A percentile compares a stretch with the other conserved stretches of the same genome.
phyloP scores from a whole-genome alignment of 2,797 vertebrate species.

The Sphenodon punctatus region DNA sequence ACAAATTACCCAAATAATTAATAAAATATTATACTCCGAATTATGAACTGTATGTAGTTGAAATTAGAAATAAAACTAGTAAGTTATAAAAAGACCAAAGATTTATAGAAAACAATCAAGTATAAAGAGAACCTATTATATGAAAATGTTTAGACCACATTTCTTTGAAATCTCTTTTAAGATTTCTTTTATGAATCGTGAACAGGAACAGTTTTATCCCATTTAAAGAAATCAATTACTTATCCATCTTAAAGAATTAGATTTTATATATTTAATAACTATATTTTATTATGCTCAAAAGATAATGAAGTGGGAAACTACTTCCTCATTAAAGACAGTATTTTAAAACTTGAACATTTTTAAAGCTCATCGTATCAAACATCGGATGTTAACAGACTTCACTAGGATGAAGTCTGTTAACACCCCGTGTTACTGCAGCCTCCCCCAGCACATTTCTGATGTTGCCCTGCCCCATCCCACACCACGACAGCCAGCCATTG shows the following conservation, averaged over 20 bases:
- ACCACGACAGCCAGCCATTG: too few species aligned
- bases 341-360: neutral
- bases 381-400: too few species aligned
- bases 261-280: neutral
- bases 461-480: too few species aligned
- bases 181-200: too few species aligned
- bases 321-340: neutral
- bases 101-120: neutral
- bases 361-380: too few species aligned
- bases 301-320: too few species aligned
- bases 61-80: neutral
- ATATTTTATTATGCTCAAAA: neutral
- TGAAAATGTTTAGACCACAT: too few species aligned
- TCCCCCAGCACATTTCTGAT: too few species aligned
- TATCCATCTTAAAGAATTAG: neutral
- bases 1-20: too few species aligned
- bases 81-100: accelerated
- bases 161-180: too few species aligned
- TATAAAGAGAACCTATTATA: accelerated
- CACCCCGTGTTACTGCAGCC: too few species aligned
- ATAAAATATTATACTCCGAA: neutral
- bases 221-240: neutral
- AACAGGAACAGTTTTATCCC: neutral
- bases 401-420: too few species aligned
- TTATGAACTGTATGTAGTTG: neutral